Conservation (phyloP, 1,140 invertebrate genomes). For the Brachystomella parvula region DNA sequence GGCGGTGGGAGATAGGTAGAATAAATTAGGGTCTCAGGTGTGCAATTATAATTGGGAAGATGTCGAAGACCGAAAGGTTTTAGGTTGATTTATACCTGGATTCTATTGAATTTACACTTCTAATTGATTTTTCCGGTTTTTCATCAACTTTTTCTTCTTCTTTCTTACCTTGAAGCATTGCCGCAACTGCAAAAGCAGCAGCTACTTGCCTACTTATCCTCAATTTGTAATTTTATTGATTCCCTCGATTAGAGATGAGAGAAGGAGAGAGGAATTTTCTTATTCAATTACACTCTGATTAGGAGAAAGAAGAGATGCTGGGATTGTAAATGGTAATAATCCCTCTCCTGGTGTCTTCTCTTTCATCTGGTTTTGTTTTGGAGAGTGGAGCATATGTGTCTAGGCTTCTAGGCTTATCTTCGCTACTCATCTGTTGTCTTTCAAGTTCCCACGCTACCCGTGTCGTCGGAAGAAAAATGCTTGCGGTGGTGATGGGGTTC, state of each 20-base stretch:
- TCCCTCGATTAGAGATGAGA: neutral
- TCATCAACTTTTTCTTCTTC: too few species aligned
- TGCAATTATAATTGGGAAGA: neutral
- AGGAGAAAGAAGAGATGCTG: neutral
- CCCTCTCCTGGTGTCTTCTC: neutral
- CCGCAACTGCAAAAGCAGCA: too few species aligned
- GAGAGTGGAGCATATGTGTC: neutral
- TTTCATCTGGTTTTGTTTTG: neutral
- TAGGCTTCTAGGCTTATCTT: conserved; percentile 7
- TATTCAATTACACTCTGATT: neutral
- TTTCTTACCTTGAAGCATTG: too few species aligned
- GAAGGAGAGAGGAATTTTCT: neutral
- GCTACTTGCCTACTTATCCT: neutral
- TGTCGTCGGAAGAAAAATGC: too few species aligned
- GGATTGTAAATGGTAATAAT: neutral
- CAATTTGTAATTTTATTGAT: neutral
- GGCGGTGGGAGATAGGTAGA: too few species aligned
- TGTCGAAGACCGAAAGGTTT: too few species aligned
- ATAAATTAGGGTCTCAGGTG: too few species aligned
- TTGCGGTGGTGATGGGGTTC: too few species aligned
- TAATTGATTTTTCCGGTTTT: neutral
- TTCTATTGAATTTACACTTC: neutral
- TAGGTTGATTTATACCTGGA: too few species aligned
- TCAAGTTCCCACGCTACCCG: conserved; percentile 17
- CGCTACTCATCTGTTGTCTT: conserved; percentile 16